Evolutionary conservation across 2,888 invertebrate species (phyloP).

Genomic region (Microplitis deprimator): DNA sequence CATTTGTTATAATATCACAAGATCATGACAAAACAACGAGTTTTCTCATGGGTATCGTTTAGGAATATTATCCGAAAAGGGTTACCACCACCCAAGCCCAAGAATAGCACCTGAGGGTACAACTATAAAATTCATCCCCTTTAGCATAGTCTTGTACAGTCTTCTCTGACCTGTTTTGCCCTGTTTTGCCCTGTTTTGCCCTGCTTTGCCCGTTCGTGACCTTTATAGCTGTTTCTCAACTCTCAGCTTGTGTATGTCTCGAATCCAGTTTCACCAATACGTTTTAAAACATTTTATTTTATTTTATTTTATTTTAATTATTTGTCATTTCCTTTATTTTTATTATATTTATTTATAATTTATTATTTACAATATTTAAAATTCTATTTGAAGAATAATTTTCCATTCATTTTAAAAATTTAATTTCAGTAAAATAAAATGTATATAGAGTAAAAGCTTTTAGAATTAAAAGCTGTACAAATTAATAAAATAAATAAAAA

Average conservation of each 20-base stretch:
- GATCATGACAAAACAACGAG: slow-evolving; percentile 63
- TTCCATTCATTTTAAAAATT: no score
- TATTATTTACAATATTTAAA: no score
- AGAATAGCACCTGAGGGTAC: slow-evolving; percentile 69
- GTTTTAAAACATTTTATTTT: no score
- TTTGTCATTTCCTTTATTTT: no score
- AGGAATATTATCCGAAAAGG: slow-evolving; percentile 70
- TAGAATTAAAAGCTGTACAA: no score
- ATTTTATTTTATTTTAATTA: no score
- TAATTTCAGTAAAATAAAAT: no score
- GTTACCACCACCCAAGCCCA: slow-evolving; percentile 55
- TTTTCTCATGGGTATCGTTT: slow-evolving; percentile 68
- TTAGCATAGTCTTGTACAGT: slow-evolving; percentile 24
- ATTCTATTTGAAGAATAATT: no score
- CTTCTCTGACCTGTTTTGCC: background rate
- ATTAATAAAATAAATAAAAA: no score
- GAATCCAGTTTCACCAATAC: no score
- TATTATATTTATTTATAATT: no score
- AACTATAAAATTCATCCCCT: slow-evolving; percentile 52
- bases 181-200: slow-evolving; percentile 10
- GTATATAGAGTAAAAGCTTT: no score
- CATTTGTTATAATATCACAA: slow-evolving; percentile 68
- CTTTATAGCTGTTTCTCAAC: slow-evolving; percentile 52
- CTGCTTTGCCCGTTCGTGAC: slow-evolving; percentile 24
- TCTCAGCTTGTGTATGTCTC: background rate